phyloP scores from a whole-genome alignment of 2,888 invertebrate genomes.

The Mimumesa dahlbomi region DNA sequence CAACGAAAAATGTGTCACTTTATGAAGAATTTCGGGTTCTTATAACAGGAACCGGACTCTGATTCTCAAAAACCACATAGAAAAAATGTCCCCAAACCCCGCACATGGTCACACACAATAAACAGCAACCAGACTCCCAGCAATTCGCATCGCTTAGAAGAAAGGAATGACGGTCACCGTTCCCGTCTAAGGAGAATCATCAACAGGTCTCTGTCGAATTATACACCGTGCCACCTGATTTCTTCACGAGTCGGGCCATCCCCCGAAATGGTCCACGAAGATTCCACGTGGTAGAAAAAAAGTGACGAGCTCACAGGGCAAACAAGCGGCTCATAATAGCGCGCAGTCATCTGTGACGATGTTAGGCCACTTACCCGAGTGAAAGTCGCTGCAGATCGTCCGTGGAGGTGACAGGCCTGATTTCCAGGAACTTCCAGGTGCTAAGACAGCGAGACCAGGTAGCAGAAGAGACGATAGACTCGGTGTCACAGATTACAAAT shows the following conservation, averaged over 20 bases:
- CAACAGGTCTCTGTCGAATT: slow-evolving; percentile 57
- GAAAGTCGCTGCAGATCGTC: slow-evolving; percentile 18
- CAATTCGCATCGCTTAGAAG: background rate
- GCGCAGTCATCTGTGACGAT: too few relatives aligned
- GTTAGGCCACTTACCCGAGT: slow-evolving; percentile 54
- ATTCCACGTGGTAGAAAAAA: background rate
- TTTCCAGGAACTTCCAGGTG: background rate
- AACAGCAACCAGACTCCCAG: background rate
- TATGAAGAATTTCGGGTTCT: too few relatives aligned
- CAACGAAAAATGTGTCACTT: too few relatives aligned
- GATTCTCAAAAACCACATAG: background rate
- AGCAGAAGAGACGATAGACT: slow-evolving; percentile 45
- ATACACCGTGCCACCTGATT: background rate
- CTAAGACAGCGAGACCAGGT: slow-evolving; percentile 23
- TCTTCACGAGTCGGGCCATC: background rate
- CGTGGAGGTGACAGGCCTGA: slow-evolving; percentile 14
- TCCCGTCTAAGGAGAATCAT: slow-evolving; percentile 36
- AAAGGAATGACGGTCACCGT: slow-evolving; percentile 2
- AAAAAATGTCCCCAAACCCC: background rate
- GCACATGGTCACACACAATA: background rate
- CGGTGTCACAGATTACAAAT: slow-evolving; percentile 57
- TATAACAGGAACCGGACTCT: too few relatives aligned
- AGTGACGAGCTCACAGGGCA: background rate
- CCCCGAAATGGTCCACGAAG: background rate
- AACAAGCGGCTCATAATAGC: slow-evolving; percentile 2